Conservation (phyloP, 2,797 vertebrate genomes). For the Rhinatrema bivittatum region DNA sequence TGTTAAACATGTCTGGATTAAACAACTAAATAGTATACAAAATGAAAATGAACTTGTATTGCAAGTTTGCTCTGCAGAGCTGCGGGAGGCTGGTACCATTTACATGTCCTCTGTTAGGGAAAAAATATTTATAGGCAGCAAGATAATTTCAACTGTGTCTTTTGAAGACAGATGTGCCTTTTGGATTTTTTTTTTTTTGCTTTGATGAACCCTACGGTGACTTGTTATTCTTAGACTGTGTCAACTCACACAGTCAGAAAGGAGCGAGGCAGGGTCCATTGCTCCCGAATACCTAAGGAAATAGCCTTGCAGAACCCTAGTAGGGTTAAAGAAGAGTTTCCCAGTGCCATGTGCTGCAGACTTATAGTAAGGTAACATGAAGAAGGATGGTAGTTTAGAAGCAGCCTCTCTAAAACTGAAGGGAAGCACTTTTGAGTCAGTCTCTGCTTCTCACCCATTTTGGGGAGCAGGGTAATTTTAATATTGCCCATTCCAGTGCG, state of each 20-base stretch:
- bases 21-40: not conserved
- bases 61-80: not conserved
- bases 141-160: not conserved
- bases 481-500: no score
- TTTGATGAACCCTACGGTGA: not conserved
- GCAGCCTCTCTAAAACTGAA: no score
- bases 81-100: conserved; percentile 1
- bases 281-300: not conserved
- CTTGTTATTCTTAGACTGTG: not conserved
- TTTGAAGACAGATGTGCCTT: conserved; percentile 3
- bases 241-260: not conserved
- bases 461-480: no score
- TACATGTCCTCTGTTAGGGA: not conserved
- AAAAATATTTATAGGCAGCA: not conserved
- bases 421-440: no score
- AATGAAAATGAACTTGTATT: no score
- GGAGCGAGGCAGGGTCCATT: not conserved
- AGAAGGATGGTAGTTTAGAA: no score
- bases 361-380: no score
- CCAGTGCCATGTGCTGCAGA: no score
- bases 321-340: no score
- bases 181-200: not conserved
- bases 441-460: no score
- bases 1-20: not conserved
- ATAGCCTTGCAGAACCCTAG: not conserved